Evolutionary conservation across 2,888 invertebrate genomes (phyloP), one percentile per base, ranked within the genome.

Genomic region (Gymnoscelis rufifasciata): DNA sequence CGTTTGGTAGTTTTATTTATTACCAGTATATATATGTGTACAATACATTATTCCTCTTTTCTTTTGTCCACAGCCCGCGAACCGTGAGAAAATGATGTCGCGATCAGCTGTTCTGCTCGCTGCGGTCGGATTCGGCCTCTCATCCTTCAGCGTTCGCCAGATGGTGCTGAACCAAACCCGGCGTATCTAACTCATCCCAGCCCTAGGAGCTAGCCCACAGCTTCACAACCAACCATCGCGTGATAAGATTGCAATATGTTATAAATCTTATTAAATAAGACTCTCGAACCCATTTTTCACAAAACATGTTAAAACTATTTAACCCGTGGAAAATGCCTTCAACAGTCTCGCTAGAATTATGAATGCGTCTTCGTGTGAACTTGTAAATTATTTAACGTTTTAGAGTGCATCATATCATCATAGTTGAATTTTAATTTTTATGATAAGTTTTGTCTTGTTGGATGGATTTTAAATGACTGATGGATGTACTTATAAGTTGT

Each of bases 121-220:
- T 4, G 84, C 90, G 5, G 70, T 91, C 43, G 91, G 91, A 37
- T 83, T 91, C 13, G 90, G 90, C 12, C 71, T 91, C 1, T 91
- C 91, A 50, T 90, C 91, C 31, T 91, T 90, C 76, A 91, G 91
- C 77, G 84, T 91, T 40, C 91, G 91, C 62, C 91, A 91, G 62
- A 88, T 91, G 89, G 75, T 90, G 60, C 71, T 89, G 52, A 81
- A 71, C 64, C 88, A 88, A 56, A 69, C 80, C 56, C 76, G 83
- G 61, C 68, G 87, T 63, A 66, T 87, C 68, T 87, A 83, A 15
- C 31, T n/a, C 14, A 0, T 1, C 8, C n/a, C 2, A 8, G 13
- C 12, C 31, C 31, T 5, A 15, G 10, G 35, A 11, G 19, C 19
- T 14, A n/a, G n/a, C 15, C 11, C 19, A 6, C 15, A 11, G 10